Evolutionary conservation across 2,797 vertebrate genomes (phyloP).

Genomic region (Sparidentex hasta): DNA sequence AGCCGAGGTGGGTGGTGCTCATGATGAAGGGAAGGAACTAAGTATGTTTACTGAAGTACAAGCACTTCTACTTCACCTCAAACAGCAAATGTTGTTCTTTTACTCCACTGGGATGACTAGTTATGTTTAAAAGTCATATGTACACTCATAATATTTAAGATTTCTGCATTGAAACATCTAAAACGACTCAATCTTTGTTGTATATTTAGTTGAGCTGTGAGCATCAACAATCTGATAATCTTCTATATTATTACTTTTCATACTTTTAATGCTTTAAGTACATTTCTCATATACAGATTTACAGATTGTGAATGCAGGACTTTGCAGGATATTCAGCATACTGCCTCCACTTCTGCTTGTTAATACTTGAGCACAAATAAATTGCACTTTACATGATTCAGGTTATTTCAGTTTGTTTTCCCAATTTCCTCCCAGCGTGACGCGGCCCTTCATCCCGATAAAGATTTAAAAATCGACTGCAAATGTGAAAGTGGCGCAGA

Average conservation of each 20-base stretch:
- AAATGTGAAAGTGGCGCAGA: slow-evolving; percentile 39
- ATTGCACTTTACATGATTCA: background rate
- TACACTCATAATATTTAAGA: no score
- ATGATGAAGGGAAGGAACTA: background rate
- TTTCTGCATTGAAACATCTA: no score
- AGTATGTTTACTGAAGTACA: background rate
- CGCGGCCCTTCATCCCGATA: slow-evolving; percentile 26
- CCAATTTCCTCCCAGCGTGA: slow-evolving; percentile 30
- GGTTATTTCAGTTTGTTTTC: background rate
- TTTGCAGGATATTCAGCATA: background rate
- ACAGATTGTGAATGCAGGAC: no score
- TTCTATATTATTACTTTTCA: no score
- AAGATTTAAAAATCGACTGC: slow-evolving; percentile 59
- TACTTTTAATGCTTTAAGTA: no score
- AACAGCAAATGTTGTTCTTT: background rate
- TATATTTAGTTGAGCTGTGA: no score
- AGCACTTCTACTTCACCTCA: background rate
- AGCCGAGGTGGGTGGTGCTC: slow-evolving; percentile 45
- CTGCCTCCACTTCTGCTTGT: background rate
- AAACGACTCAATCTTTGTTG: no score
- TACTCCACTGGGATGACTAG: no score
- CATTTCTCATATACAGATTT: no score
- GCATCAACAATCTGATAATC: no score
- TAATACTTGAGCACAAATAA: background rate
- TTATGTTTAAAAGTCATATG: no score